These are phyloP conservation scores for Dolichallabes microphthalmus DNA, from an alignment of 2,113 vertebrate genomes.

Conservation along the genomic window DNA sequence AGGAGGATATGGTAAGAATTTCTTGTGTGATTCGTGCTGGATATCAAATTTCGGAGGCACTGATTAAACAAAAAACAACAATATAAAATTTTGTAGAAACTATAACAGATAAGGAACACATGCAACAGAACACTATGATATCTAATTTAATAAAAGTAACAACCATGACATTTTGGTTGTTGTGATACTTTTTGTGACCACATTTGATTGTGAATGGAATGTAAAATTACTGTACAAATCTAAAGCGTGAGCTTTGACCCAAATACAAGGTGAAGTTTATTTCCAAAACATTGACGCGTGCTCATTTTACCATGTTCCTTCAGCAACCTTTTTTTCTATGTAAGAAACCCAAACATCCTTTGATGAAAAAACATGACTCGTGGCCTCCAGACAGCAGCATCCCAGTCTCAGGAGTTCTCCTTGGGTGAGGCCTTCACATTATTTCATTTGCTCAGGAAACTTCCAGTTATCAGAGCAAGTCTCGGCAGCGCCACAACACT, in stretches of 20 bases:
- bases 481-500: slow-evolving; percentile 56
- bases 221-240: background rate
- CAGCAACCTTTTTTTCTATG: background rate
- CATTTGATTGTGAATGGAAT: background rate
- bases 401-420: background rate
- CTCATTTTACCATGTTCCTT: background rate
- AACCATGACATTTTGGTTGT: background rate
- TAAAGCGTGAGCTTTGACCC: background rate
- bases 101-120: background rate
- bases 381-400: slow-evolving; percentile 50
- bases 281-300: slow-evolving; percentile 21
- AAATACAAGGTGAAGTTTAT: slow-evolving; percentile 5
- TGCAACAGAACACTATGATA: background rate
- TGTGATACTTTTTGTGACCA: background rate
- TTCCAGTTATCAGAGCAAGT: slow-evolving; percentile 44
- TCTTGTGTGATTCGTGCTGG: background rate
- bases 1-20: background rate
- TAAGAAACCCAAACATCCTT: slow-evolving; percentile 26
- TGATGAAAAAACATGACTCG: slow-evolving; percentile 14
- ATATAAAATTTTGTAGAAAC: background rate
- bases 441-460: slow-evolving; percentile 42
- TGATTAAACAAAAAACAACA: background rate
- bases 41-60: background rate
- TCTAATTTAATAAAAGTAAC: background rate
- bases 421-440: slow-evolving; percentile 44